These are phyloP conservation scores for Brenthis ino DNA, from an alignment of 2,888 invertebrate genomes.

Conservation along the genomic window DNA sequence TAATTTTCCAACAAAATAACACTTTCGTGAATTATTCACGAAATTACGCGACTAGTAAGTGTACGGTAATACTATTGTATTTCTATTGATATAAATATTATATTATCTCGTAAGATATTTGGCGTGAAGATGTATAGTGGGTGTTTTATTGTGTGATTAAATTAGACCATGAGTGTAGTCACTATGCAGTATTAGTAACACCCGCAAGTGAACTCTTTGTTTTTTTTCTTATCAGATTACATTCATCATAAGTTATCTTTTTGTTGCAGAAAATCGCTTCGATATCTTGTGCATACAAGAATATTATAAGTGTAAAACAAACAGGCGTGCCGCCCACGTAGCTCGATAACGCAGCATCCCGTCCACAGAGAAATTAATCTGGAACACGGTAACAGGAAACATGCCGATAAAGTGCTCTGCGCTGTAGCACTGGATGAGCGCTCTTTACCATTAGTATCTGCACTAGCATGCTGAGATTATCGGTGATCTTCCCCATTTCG, in stretches of 20 bases:
- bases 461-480: constrained; percentile 70
- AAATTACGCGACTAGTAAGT: too few species aligned
- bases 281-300: constrained; percentile 76
- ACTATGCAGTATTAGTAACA: constrained; percentile 18
- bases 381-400: constrained; percentile 71
- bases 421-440: constrained; percentile 48
- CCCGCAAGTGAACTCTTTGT: constrained; percentile 32
- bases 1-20: too few species aligned
- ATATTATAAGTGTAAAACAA: constrained; percentile 72
- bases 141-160: background rate
- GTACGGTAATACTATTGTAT: too few species aligned
- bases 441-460: constrained; percentile 3
- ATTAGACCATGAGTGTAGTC: constrained; percentile 1
- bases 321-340: constrained; percentile 70
- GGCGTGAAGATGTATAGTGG: background rate
- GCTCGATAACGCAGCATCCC: constrained; percentile 71
- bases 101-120: background rate
- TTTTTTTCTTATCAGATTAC: constrained; percentile 48
- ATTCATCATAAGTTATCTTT: constrained; percentile 51
- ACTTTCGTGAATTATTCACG: too few species aligned
- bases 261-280: constrained; percentile 77
- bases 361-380: constrained; percentile 75
- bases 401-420: constrained; percentile 61
- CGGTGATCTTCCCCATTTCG: constrained; percentile 43
- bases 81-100: too few species aligned